Base-by-base conservation (phyloP, 1,140 invertebrate genomes). In the Cyrtorhinus lividipennis region DNA sequence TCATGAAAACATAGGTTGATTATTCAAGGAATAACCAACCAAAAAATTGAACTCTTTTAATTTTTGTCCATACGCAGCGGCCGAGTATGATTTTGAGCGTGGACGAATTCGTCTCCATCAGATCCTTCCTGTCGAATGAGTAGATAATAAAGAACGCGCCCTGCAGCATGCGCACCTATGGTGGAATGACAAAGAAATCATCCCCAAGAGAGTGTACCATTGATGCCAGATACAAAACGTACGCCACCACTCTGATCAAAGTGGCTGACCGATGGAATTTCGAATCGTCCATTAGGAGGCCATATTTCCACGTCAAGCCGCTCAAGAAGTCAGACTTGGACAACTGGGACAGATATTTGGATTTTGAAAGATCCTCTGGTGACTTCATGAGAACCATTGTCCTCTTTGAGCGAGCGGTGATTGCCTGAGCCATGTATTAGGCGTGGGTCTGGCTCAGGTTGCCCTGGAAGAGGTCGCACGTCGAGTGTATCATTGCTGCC, bases 231-330 rank as follows among this genome's bases (percentile, higher is more conserved):
- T 53, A 53, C 18, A 53, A 53, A 53, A 53, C 48, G 10, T 53
- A 53, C 48, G 20, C 10, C 5, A 20, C 48, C 10, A 53, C 48
- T 20, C 5, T 53, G 48, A 68, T 77, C 62, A 69, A 67, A 71
- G 70, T 78, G 73, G 38, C 65, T 66, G 23, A 66, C 71, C 5
- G 48, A 68, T 24, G 68, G 80, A 13, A 80, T 82, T 67, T 53
- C 18, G 48, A 53, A 53, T 13, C 48, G 18, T 53, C 48, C 18
- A 53, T 98, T 57, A 95, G 96, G 74, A 78, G 95, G 25, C 95
- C 95, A 0, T 98, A 98, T 74, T 98, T 98, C 76, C 95, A 98
- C 74, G 92, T 98, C 0, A 98, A 98, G 73, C 91, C 94, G 0
- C 73, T 98, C 62, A 95, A 98, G 76, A 79, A 90, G 27, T 92